phyloP scores from a whole-genome alignment of 2,888 invertebrate species.

The Cordilura impudica region DNA sequence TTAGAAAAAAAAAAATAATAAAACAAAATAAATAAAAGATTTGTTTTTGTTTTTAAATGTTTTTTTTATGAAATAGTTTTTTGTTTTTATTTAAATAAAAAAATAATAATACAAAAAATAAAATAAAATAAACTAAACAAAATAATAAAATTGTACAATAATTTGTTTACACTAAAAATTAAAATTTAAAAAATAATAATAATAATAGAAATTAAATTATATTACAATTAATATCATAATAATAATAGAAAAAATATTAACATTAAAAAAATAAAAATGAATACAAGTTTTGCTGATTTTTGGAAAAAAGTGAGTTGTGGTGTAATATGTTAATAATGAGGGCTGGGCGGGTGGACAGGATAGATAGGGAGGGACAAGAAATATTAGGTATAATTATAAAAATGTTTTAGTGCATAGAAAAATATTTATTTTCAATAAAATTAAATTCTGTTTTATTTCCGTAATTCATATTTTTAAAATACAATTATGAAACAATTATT shows the following conservation, averaged over 20 bases:
- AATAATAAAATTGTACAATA: conserved; percentile 39
- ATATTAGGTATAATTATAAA: conserved; percentile 10
- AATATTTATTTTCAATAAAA: conserved; percentile 47
- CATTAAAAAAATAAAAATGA: conserved; percentile 35
- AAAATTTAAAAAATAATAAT: conserved; percentile 3
- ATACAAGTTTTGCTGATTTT: conserved; percentile 3
- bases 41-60: neutral
- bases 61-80: neutral
- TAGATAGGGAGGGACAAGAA: neutral
- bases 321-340: neutral
- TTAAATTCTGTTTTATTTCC: conserved; percentile 31
- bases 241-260: conserved; percentile 45
- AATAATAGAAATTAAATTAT: conserved; percentile 43
- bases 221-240: conserved; percentile 56
- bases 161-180: neutral
- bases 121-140: conserved; percentile 11
- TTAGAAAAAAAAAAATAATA: neutral
- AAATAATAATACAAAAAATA: conserved; percentile 18
- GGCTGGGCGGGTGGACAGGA: neutral
- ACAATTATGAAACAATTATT: conserved; percentile 56
- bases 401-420: conserved; percentile 32
- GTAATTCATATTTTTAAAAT: conserved; percentile 61
- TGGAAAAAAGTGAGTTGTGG: neutral
- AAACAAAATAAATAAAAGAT: neutral
- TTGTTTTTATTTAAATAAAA: neutral